These are phyloP conservation scores for Drosophila bipectinata DNA, from an alignment of 1,140 invertebrate genomes.

Conservation along the genomic window DNA sequence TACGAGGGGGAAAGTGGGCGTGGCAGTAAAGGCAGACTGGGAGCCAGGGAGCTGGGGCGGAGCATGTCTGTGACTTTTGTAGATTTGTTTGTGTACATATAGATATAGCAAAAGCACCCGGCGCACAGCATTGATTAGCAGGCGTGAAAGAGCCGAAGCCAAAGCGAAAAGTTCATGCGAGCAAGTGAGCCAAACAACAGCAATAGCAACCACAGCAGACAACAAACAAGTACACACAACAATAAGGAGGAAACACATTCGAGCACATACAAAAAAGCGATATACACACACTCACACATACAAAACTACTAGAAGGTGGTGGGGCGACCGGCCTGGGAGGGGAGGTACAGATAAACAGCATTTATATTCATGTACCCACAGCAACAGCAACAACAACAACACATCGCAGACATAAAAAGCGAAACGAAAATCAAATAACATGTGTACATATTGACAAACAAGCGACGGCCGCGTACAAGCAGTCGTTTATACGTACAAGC, in stretches of 20 bases:
- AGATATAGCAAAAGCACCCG: slow-evolving; percentile 80
- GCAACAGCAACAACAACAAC: slow-evolving; percentile 57
- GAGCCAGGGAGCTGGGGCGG: slow-evolving; percentile 1
- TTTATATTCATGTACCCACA: slow-evolving; percentile 80
- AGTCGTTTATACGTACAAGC: neutral
- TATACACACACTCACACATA: slow-evolving; percentile 48
- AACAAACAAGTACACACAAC: slow-evolving; percentile 78
- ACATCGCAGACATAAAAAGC: slow-evolving; percentile 62
- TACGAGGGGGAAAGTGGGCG: slow-evolving; percentile 11
- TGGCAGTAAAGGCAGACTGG: neutral
- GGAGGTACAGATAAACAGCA: slow-evolving; percentile 74
- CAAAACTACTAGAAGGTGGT: slow-evolving; percentile 50
- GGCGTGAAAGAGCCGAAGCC: slow-evolving; percentile 61
- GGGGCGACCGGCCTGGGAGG: slow-evolving; percentile 14
- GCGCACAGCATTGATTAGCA: slow-evolving; percentile 81
- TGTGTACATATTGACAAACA: slow-evolving; percentile 80
- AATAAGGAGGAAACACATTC: slow-evolving; percentile 77
- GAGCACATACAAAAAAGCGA: slow-evolving; percentile 51
- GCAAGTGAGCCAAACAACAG: slow-evolving; percentile 53
- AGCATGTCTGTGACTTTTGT: slow-evolving; percentile 73
- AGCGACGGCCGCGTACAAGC: slow-evolving; percentile 1
- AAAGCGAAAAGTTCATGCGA: slow-evolving; percentile 78
- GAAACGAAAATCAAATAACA: slow-evolving; percentile 78
- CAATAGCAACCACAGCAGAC: slow-evolving; percentile 51
- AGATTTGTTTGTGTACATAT: slow-evolving; percentile 83